These are phyloP conservation scores for Rosalia funebris DNA, from an alignment of 2,888 invertebrate genomes.

Conservation along the genomic window DNA sequence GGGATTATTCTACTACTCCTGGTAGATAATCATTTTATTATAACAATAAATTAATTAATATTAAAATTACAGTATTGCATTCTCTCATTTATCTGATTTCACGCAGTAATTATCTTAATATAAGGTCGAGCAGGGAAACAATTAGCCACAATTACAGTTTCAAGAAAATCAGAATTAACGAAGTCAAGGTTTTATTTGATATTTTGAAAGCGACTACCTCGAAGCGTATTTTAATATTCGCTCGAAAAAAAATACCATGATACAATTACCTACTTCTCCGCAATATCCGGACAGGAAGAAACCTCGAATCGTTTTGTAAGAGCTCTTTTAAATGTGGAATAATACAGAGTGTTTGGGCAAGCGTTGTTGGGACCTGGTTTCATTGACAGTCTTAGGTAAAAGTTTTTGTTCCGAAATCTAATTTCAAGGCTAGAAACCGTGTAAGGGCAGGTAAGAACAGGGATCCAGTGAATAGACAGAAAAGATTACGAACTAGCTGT, in stretches of 20 bases:
- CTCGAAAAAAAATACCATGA: not conserved
- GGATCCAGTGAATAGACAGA: too few species aligned
- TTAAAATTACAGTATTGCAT: not conserved
- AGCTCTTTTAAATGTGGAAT: not conserved
- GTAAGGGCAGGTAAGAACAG: too few species aligned
- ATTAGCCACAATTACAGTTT: not conserved
- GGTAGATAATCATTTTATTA: too few species aligned
- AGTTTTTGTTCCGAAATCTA: too few species aligned
- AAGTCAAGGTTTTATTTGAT: slow-evolving; percentile 5
- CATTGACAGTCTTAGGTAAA: too few species aligned
- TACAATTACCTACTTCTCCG: not conserved
- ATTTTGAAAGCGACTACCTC: not conserved
- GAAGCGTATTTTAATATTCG: not conserved
- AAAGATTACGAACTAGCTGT: too few species aligned
- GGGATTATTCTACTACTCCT: too few species aligned
- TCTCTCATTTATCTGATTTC: not conserved
- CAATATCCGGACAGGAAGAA: not conserved
- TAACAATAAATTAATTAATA: not conserved
- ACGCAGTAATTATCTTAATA: not conserved
- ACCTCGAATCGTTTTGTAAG: not conserved
- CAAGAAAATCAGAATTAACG: not conserved
- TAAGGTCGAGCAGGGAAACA: not conserved
- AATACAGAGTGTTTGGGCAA: too few species aligned
- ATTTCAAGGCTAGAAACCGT: too few species aligned
- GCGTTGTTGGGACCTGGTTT: too few species aligned